Evolutionary conservation across 2,888 invertebrate genomes (phyloP).

Genomic region (Argyra leucocephala): DNA sequence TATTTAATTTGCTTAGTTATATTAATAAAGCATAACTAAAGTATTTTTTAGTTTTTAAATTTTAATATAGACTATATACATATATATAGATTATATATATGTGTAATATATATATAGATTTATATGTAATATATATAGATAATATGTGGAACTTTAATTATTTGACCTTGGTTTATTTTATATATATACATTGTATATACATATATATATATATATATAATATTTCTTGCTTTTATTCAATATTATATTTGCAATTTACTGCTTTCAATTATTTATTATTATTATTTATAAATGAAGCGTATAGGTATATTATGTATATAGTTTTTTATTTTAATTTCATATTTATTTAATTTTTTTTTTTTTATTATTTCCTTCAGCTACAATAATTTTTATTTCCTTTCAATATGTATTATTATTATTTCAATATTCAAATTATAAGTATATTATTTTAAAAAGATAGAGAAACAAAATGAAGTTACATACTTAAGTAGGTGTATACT

Average conservation of each 20-base stretch:
- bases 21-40: slow-evolving; percentile 15
- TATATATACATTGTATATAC: slow-evolving; percentile 8
- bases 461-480: too few relatives aligned
- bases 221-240: background rate
- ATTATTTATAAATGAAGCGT: background rate
- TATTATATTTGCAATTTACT: background rate
- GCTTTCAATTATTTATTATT: background rate
- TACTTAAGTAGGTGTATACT: too few relatives aligned
- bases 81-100: too few relatives aligned
- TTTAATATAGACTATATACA: slow-evolving; percentile 21
- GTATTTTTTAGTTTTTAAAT: slow-evolving; percentile 17
- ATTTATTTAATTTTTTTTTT: background rate
- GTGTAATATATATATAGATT: too few relatives aligned
- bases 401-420: too few relatives aligned
- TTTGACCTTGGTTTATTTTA: too few relatives aligned
- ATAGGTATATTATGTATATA: background rate
- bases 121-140: too few relatives aligned
- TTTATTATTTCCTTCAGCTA: too few relatives aligned
- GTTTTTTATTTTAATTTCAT: background rate
- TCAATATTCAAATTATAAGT: too few relatives aligned
- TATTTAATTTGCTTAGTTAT: slow-evolving; percentile 10
- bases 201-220: too few relatives aligned
- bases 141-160: slow-evolving; percentile 13
- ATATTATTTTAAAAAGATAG: too few relatives aligned
- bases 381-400: too few relatives aligned